These are phyloP conservation scores for Coptodon bakossiorum DNA, from an alignment of 2,113 vertebrate species.

Conservation along the genomic window DNA sequence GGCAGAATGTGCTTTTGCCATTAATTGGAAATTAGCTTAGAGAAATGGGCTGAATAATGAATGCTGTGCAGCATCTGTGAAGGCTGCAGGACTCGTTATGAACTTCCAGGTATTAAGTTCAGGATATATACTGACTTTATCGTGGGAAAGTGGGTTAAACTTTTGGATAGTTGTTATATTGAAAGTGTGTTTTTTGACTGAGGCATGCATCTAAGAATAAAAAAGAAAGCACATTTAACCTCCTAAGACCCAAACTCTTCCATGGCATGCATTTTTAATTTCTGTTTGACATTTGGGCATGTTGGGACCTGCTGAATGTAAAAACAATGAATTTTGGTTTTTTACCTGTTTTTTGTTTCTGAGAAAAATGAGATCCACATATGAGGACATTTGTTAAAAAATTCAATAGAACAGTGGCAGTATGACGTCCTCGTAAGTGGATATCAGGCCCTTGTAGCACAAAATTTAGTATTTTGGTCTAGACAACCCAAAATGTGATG, in stretches of 20 bases:
- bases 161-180: background rate
- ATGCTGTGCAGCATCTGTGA: background rate
- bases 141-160: background rate
- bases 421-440: background rate
- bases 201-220: background rate
- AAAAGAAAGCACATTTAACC: background rate
- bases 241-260: background rate
- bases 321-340: background rate
- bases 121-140: background rate
- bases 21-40: slow-evolving; percentile 15
- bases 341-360: background rate
- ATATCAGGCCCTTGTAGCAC: rapidly evolving
- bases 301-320: background rate
- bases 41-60: slow-evolving; percentile 2
- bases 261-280: background rate
- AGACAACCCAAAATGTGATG: background rate
- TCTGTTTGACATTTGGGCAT: background rate
- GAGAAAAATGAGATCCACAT: background rate
- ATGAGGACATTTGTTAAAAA: background rate
- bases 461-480: background rate
- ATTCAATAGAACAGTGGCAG: background rate
- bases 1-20: background rate
- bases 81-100: background rate
- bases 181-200: background rate
- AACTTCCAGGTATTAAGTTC: background rate